These are phyloP conservation scores for Tipula confusa DNA, from an alignment of 2,888 invertebrate species.

Conservation along the genomic window DNA sequence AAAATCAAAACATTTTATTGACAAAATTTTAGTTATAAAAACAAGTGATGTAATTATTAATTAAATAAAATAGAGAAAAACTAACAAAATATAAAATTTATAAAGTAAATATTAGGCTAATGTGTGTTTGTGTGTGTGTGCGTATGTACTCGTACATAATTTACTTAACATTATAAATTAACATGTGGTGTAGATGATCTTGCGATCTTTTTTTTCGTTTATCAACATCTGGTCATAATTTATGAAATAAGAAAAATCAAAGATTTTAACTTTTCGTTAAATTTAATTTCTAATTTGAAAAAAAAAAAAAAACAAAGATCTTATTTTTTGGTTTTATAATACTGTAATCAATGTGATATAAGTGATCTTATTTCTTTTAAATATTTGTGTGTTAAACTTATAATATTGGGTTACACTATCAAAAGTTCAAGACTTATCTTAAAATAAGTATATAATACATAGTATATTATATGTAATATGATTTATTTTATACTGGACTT, in stretches of 20 bases:
- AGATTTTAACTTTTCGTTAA: not conserved
- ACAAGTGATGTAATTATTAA: not conserved
- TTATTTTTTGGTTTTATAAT: not conserved
- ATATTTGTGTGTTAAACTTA: not conserved
- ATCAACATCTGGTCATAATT: constrained; percentile 4
- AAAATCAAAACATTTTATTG: not conserved
- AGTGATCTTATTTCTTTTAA: not conserved
- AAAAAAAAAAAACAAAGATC: not conserved
- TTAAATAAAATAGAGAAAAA: not conserved
- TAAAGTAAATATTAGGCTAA: not conserved
- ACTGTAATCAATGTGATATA: not conserved
- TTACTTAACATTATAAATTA: not conserved
- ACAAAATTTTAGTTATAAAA: not conserved
- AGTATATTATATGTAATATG: not conserved
- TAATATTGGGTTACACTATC: not conserved
- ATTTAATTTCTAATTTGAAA: not conserved
- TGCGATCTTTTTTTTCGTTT: not conserved
- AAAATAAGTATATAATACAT: not conserved
- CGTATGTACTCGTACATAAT: no score
- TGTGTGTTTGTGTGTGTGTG: not conserved
- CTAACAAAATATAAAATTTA: constrained; percentile 13
- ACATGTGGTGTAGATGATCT: constrained; percentile 6
- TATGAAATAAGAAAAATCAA: not conserved
- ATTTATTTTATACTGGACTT: not conserved
- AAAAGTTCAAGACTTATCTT: constrained; percentile 14